Evolutionary conservation across 2,113 vertebrate genomes (phyloP).

Genomic region (Pterocles burchelli): DNA sequence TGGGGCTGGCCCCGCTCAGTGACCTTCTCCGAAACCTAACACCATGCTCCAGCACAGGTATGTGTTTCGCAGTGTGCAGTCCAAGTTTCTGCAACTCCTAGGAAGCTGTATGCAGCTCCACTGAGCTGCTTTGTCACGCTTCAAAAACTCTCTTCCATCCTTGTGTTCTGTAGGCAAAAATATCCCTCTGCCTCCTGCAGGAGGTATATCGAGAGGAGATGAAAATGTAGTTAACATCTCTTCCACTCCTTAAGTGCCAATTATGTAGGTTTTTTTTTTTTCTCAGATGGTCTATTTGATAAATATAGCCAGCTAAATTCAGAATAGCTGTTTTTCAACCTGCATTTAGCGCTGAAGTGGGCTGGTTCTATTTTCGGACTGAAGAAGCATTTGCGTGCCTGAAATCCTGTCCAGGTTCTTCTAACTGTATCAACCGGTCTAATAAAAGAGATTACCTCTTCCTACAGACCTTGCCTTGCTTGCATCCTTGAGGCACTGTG

Average conservation of each 20-base stretch:
- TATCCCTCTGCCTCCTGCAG: slow-evolving; percentile 4
- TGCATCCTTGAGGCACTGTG: neutral
- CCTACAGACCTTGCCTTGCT: neutral
- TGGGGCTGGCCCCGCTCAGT: fast-evolving
- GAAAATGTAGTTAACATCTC: slow-evolving; percentile 15
- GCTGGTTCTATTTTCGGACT: slow-evolving; percentile 33
- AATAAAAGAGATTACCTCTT: slow-evolving; percentile 55
- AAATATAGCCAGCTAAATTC: slow-evolving; percentile 57
- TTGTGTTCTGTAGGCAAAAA: slow-evolving; percentile 3
- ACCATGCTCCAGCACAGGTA: fast-evolving
- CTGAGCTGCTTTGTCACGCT: neutral
- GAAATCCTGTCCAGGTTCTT: slow-evolving; percentile 10
- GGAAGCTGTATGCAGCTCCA: neutral
- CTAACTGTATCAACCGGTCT: slow-evolving; percentile 21
- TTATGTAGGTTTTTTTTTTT: neutral
- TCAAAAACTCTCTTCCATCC: neutral
- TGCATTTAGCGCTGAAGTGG: slow-evolving; percentile 35
- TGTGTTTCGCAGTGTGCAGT: neutral
- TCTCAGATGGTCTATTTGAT: slow-evolving; percentile 35
- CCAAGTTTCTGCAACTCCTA: neutral
- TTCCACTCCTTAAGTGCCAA: slow-evolving; percentile 7
- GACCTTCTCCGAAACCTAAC: neutral
- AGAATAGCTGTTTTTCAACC: slow-evolving; percentile 45
- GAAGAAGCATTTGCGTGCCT: neutral
- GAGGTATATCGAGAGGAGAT: neutral